phyloP scores from a whole-genome alignment of 1,140 invertebrate species.

The Euura lappo region DNA sequence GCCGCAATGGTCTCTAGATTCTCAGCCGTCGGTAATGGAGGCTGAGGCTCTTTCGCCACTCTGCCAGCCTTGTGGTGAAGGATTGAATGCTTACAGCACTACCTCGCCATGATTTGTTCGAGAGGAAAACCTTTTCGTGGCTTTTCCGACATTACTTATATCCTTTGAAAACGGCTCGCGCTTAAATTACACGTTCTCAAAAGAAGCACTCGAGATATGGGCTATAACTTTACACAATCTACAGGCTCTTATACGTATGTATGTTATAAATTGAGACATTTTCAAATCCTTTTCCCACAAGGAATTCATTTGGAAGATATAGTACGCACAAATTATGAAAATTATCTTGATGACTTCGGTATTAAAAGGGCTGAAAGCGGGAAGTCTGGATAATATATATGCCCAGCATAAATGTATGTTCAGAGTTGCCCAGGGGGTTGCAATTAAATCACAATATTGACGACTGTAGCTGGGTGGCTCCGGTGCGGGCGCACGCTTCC shows the following conservation, averaged over 20 bases:
- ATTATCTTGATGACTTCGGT: no score
- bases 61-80: not conserved
- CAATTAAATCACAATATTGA: constrained; percentile 33
- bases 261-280: no score
- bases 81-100: constrained; percentile 5
- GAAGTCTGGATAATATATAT: no score
- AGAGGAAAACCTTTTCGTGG: constrained; percentile 42
- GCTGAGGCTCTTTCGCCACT: constrained; percentile 40
- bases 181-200: no score
- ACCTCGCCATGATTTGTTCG: constrained; percentile 40
- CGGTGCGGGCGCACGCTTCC: constrained; percentile 11
- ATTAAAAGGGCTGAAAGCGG: no score
- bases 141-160: not conserved
- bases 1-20: constrained; percentile 39
- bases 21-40: constrained; percentile 50
- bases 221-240: no score
- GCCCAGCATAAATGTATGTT: no score
- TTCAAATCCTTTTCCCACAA: no score
- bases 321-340: no score
- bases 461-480: constrained; percentile 18
- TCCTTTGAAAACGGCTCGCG: not conserved
- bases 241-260: no score
- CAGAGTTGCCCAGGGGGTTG: constrained; percentile 20
- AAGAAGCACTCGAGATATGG: no score
- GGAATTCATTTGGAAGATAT: no score